These are phyloP conservation scores for Acleris cristana DNA, from an alignment of 2,888 invertebrate species.

Conservation along the genomic window DNA sequence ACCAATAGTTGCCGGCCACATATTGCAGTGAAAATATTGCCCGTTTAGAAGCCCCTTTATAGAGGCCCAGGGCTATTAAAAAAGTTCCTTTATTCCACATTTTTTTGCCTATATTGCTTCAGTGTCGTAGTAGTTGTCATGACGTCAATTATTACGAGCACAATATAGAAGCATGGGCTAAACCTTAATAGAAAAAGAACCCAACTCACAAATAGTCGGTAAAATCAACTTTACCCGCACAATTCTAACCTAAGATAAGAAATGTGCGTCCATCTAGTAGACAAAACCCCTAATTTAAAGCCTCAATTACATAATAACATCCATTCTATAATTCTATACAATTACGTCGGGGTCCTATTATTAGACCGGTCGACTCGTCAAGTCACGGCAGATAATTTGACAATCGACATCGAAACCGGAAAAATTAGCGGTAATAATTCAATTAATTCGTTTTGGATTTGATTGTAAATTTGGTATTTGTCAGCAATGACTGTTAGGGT, in stretches of 20 bases:
- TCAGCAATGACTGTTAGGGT: neutral
- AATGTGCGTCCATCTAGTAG: neutral
- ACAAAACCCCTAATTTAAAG: constrained; percentile 11
- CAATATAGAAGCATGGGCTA: too few relatives aligned
- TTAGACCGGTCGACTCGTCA: constrained; percentile 7
- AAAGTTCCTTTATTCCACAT: too few relatives aligned
- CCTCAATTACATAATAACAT: constrained; percentile 32
- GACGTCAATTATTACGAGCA: too few relatives aligned
- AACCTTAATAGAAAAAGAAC: too few relatives aligned
- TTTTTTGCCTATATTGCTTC: too few relatives aligned
- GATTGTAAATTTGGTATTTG: too few relatives aligned
- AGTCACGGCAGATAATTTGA: constrained; percentile 30
- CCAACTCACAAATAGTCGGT: neutral
- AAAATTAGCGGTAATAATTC: constrained; percentile 32
- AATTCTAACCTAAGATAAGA: constrained; percentile 7
- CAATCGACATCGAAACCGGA: constrained; percentile 26
- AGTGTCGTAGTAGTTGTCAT: too few relatives aligned
- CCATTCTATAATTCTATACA: constrained; percentile 27
- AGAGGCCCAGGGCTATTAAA: too few relatives aligned
- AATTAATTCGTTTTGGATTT: constrained; percentile 21
- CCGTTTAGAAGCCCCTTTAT: too few relatives aligned
- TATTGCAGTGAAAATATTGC: too few relatives aligned
- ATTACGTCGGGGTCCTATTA: constrained; percentile 28
- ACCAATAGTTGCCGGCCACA: too few relatives aligned
- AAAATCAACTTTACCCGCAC: neutral